phyloP scores from a whole-genome alignment of 2,888 invertebrate genomes.

The Himalopsyche japonica region DNA sequence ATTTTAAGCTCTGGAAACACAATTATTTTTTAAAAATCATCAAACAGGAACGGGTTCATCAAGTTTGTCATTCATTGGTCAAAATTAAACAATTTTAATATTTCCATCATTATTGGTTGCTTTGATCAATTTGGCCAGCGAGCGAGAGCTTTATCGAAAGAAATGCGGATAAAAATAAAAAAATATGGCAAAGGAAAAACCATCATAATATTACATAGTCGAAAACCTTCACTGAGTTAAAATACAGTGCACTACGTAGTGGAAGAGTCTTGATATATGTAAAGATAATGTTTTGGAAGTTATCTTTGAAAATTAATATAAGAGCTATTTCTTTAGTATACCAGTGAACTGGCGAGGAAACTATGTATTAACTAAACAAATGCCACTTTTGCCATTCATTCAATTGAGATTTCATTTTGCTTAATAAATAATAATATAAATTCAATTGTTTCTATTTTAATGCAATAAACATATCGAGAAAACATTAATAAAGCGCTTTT shows the following conservation, averaged over 20 bases:
- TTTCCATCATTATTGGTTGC: not conserved
- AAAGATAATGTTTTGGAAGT: not conserved
- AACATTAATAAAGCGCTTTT: not conserved
- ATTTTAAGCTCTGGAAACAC: not conserved
- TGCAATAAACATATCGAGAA: not conserved
- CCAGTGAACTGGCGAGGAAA: not conserved
- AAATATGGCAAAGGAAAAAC: not conserved
- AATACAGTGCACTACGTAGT: not conserved
- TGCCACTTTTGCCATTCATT: not conserved
- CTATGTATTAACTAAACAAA: not conserved
- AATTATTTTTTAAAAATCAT: not conserved
- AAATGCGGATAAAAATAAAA: not conserved
- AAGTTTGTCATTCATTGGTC: not conserved
- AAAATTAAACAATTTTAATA: no score
- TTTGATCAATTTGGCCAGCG: not conserved
- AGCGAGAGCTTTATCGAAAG: not conserved
- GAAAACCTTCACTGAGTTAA: not conserved
- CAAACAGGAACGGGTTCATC: not conserved
- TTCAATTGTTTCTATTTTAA: not conserved
- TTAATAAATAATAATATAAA: not conserved
- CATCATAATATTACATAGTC: not conserved
- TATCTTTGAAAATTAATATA: not conserved
- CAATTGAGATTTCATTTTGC: not conserved
- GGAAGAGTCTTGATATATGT: not conserved
- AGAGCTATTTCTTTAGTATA: not conserved